Evolutionary conservation across 2,888 invertebrate genomes (phyloP).

Genomic region (Trilocha varians): DNA sequence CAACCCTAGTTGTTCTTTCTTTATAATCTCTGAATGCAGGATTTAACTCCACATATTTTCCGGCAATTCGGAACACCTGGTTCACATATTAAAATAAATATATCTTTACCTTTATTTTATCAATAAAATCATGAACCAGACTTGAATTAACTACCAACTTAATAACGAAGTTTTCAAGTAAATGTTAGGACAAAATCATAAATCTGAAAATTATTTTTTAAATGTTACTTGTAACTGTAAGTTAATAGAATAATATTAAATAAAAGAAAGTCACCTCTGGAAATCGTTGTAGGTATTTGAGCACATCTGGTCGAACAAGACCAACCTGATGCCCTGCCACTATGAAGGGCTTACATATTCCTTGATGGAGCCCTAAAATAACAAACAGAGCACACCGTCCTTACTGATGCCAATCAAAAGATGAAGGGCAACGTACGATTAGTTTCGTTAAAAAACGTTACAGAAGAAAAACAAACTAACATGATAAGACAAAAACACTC

Average conservation of each 20-base stretch:
- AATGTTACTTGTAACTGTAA: background rate
- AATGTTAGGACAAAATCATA: too few relatives aligned
- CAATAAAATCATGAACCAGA: too few relatives aligned
- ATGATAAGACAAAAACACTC: too few relatives aligned
- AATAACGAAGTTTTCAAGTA: too few relatives aligned
- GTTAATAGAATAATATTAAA: background rate
- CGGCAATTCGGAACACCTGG: conserved; percentile 82
- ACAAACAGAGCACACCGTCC: too few relatives aligned
- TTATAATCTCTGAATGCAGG: conserved; percentile 90
- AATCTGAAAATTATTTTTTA: background rate
- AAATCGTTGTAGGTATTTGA: conserved; percentile 84
- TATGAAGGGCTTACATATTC: conserved; percentile 88
- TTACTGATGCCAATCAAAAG: too few relatives aligned
- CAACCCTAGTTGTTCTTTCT: conserved; percentile 84
- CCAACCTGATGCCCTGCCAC: conserved; percentile 93
- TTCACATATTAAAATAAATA: conserved; percentile 2
- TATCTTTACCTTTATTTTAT: too few relatives aligned
- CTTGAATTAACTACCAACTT: too few relatives aligned
- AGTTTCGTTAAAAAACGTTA: conserved; percentile 14
- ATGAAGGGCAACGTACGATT: conserved; percentile 19
- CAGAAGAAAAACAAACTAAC: conserved; percentile 13
- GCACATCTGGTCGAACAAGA: conserved; percentile 86
- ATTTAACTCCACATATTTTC: conserved; percentile 85
- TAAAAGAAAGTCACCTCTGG: conserved; percentile 77
- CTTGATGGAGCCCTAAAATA: conserved; percentile 79